These are phyloP conservation scores for Thecocarcelia acutangulata DNA, from an alignment of 2,888 invertebrate species.

Conservation along the genomic window DNA sequence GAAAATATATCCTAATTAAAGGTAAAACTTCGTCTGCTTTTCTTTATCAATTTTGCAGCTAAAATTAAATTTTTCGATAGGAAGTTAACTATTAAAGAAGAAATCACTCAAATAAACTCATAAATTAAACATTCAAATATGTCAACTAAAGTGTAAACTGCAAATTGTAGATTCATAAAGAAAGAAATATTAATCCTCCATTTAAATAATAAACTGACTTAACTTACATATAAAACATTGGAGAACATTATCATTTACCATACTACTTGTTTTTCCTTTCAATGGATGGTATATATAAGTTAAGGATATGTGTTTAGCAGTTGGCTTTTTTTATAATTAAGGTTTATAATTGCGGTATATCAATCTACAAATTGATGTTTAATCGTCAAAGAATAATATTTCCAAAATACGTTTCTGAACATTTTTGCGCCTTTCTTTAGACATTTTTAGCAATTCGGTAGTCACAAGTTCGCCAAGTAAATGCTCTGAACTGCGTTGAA, in stretches of 20 bases:
- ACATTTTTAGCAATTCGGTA: slow-evolving; percentile 81
- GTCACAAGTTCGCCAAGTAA: slow-evolving; percentile 81
- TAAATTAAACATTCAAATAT: too few species aligned
- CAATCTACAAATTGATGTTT: slow-evolving; percentile 41
- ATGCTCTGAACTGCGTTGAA: slow-evolving; percentile 80
- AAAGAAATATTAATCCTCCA: too few species aligned
- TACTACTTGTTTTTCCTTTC: slow-evolving; percentile 9
- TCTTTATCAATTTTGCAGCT: too few species aligned
- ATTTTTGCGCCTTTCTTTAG: slow-evolving; percentile 79
- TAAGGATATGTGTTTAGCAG: slow-evolving; percentile 49
- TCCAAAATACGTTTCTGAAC: slow-evolving; percentile 81
- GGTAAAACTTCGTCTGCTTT: too few species aligned
- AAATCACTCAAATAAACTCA: too few species aligned
- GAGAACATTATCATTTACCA: not conserved
- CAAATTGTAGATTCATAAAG: too few species aligned
- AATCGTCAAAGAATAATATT: slow-evolving; percentile 81
- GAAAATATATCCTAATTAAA: too few species aligned
- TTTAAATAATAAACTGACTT: not conserved
- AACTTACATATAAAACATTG: not conserved
- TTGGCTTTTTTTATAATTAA: too few species aligned
- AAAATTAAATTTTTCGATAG: too few species aligned
- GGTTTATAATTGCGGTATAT: slow-evolving; percentile 44
- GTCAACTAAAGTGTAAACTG: too few species aligned
- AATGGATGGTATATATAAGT: slow-evolving; percentile 21
- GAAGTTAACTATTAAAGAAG: too few species aligned